A percentile compares a stretch with the other conserved stretches of the same genome.
phyloP scores from a whole-genome alignment of 2,888 invertebrate genomes.

The Heteromurus nitidus region DNA sequence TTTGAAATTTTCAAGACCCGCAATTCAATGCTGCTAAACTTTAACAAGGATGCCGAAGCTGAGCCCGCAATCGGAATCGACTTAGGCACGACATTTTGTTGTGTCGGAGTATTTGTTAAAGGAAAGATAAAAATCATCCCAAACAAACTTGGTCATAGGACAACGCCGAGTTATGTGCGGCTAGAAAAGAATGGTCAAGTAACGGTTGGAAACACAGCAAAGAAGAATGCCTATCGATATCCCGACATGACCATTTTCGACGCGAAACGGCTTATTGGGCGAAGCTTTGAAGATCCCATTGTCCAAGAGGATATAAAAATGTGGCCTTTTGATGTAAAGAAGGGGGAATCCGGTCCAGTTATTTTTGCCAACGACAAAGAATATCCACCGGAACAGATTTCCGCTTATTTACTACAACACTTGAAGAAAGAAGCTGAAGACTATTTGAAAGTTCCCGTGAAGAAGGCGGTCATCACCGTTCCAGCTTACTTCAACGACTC shows the following conservation, averaged over 20 bases:
- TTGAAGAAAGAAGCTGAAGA: conserved; percentile 47
- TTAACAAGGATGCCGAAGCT: conserved; percentile 7
- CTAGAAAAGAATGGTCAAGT: neutral
- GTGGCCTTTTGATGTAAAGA: conserved; percentile 74
- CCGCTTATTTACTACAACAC: conserved; percentile 49
- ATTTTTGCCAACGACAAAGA: conserved; percentile 75
- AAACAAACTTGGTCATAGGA: conserved; percentile 20
- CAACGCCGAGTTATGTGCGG: conserved; percentile 56
- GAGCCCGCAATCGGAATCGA: conserved; percentile 56
- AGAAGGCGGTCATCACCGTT: conserved; percentile 86
- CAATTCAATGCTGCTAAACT: conserved; percentile 15
- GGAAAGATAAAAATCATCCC: conserved; percentile 41
- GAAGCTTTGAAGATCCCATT: conserved; percentile 45
- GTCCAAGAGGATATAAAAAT: conserved; percentile 60
- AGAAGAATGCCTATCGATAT: conserved; percentile 81
- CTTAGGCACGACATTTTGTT: conserved; percentile 52
- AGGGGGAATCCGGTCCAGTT: conserved; percentile 77
- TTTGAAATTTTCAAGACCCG: conserved; percentile 8
- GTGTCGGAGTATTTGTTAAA: conserved; percentile 22
- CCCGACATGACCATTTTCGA: conserved; percentile 81
- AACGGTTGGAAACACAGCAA: conserved; percentile 82
- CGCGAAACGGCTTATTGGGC: conserved; percentile 74
- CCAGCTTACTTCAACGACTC: conserved; percentile 86
- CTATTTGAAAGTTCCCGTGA: conserved; percentile 76
- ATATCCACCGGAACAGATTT: conserved; percentile 59